Conservation (phyloP, 2,797 vertebrate genomes). For the Diceros bicornis region DNA sequence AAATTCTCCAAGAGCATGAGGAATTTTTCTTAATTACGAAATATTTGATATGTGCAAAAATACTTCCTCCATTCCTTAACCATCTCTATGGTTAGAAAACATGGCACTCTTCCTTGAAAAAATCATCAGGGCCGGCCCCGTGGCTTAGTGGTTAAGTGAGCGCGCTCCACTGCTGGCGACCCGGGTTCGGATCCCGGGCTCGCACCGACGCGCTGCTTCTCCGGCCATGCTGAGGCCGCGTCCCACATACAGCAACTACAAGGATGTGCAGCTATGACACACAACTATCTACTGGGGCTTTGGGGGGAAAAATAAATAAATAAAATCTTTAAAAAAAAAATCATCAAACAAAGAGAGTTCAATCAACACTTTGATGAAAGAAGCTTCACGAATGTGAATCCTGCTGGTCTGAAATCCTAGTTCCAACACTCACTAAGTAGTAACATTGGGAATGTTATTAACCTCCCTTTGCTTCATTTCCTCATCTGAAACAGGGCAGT, state of each 20-base stretch:
- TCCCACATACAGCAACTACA: too few species aligned
- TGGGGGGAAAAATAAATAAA: too few species aligned
- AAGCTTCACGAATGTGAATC: neutral
- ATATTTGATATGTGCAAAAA: neutral
- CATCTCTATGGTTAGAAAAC: neutral
- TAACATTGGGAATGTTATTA: neutral
- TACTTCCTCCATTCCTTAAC: neutral
- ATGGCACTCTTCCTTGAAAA: neutral
- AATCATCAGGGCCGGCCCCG: too few species aligned
- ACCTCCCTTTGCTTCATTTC: neutral
- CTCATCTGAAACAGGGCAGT: neutral
- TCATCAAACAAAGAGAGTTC: neutral
- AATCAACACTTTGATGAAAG: neutral
- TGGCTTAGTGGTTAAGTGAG: too few species aligned
- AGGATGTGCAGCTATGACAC: too few species aligned
- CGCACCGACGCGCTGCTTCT: too few species aligned
- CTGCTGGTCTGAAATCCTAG: neutral
- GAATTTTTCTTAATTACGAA: slow-evolving; percentile 38
- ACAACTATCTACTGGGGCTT: too few species aligned
- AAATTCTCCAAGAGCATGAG: neutral
- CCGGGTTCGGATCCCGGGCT: too few species aligned
- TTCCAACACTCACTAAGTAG: neutral
- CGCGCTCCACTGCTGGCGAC: too few species aligned
- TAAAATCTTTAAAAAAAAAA: neutral
- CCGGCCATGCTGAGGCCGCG: too few species aligned